Percentiles rank a stretch among this genome's conserved stretches.
Conservation (phyloP, 2,113 vertebrate species). For the Phyllostomus discolor region DNA sequence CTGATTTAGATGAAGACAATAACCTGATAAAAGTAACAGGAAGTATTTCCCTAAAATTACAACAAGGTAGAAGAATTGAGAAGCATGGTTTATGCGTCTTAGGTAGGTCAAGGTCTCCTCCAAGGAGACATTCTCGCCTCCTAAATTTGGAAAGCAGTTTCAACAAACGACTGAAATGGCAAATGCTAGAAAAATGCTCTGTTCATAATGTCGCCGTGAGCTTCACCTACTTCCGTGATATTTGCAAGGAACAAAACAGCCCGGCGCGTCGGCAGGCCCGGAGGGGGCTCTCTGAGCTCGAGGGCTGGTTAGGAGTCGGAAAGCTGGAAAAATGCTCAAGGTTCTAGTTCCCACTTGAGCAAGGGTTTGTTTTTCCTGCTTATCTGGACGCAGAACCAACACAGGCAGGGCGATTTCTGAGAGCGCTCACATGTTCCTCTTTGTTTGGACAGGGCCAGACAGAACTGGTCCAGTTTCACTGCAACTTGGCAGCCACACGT, state of each 20-base stretch:
- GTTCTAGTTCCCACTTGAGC: not conserved
- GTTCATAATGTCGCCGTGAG: constrained; percentile 19
- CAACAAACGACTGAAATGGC: constrained; percentile 17
- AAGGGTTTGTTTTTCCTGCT: constrained; percentile 50
- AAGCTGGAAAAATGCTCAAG: not conserved
- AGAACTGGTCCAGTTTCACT: constrained; percentile 37
- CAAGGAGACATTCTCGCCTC: not conserved
- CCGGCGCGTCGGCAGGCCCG: not conserved
- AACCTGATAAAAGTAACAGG: not conserved
- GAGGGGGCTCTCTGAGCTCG: not conserved
- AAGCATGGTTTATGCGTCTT: not conserved
- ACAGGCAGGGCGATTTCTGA: constrained; percentile 51
- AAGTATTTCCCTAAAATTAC: not conserved
- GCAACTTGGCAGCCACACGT: constrained; percentile 36
- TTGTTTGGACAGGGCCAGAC: constrained; percentile 39
- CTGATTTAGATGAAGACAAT: not conserved
- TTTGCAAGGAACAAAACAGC: not conserved
- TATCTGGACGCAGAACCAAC: constrained; percentile 60
- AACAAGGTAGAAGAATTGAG: not conserved
- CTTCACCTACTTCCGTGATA: constrained; percentile 19
- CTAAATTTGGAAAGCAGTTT: constrained; percentile 17
- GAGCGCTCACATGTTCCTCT: constrained; percentile 44
- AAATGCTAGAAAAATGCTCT: not conserved
- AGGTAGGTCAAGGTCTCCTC: constrained; percentile 25
- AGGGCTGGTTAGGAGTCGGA: not conserved